Conservation (phyloP, 1,140 invertebrate genomes). For the Drosophila mojavensis region DNA sequence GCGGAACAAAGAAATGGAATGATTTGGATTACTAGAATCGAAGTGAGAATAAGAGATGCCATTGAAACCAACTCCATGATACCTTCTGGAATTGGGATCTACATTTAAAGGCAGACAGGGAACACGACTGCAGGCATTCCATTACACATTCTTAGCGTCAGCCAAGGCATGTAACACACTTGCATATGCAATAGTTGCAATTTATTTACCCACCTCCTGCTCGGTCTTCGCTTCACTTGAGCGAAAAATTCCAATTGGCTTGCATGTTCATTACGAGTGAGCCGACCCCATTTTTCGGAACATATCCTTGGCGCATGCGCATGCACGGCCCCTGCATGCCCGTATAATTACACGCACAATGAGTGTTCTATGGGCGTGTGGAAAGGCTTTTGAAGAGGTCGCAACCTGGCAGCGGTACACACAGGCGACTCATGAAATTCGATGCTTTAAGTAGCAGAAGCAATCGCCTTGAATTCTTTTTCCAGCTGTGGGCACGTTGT, state of each 20-base stretch:
- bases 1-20: too few relatives aligned
- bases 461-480: slow-evolving; percentile 73
- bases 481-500: slow-evolving; percentile 51
- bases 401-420: slow-evolving; percentile 46
- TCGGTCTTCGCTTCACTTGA: background rate
- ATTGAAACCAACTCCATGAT: too few relatives aligned
- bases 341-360: slow-evolving; percentile 80
- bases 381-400: slow-evolving; percentile 58
- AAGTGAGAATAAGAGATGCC: too few relatives aligned
- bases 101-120: too few relatives aligned
- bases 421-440: slow-evolving; percentile 73
- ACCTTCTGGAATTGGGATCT: too few relatives aligned
- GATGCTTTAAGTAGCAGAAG: slow-evolving; percentile 64
- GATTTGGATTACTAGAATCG: too few relatives aligned
- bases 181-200: background rate
- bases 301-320: slow-evolving; percentile 25
- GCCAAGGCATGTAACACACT: background rate
- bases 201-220: background rate
- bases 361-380: slow-evolving; percentile 57
- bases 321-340: slow-evolving; percentile 57
- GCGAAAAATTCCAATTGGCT: slow-evolving; percentile 5
- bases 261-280: slow-evolving; percentile 35
- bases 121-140: too few relatives aligned
- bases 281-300: slow-evolving; percentile 35
- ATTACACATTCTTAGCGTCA: too few relatives aligned